These are phyloP conservation scores for Goniozus legneri DNA, from an alignment of 1,140 invertebrate species.

Conservation along the genomic window DNA sequence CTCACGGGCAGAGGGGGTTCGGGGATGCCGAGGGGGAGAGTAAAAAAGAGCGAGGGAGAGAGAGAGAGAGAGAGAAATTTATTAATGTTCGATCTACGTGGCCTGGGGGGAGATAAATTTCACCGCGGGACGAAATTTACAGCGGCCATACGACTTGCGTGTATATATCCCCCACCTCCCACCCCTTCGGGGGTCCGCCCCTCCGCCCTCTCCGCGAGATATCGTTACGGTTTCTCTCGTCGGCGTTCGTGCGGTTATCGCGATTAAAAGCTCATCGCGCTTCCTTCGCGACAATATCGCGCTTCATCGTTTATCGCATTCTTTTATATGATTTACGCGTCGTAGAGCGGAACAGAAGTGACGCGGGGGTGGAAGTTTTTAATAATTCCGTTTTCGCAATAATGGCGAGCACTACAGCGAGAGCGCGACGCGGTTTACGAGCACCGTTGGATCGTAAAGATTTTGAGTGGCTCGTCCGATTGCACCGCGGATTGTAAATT, in stretches of 20 bases:
- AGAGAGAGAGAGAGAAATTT: conserved; percentile 26
- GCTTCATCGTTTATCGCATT: no score
- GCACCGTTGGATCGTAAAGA: neutral
- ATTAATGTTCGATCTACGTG: conserved; percentile 24
- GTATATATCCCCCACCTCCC: neutral
- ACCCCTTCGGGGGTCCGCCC: no score
- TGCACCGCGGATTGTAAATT: neutral
- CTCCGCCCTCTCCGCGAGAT: no score
- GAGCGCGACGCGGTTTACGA: neutral
- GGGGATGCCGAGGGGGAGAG: no score
- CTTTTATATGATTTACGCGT: no score
- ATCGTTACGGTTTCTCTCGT: no score
- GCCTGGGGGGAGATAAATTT: conserved; percentile 22
- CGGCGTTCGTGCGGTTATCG: no score
- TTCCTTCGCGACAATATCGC: no score
- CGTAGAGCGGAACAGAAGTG: no score
- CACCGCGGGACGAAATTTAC: conserved; percentile 14
- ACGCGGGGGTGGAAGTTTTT: neutral
- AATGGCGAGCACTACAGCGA: neutral
- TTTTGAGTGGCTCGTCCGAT: neutral
- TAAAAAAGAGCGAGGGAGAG: no score
- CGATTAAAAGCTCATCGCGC: no score
- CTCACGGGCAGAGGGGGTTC: no score
- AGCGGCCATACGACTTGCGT: neutral
- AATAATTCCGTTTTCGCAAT: neutral